Evolutionary conservation across 2,888 invertebrate species (phyloP), one percentile per base, ranked within the genome.

Genomic region (Trypoxylon attenuatum): DNA sequence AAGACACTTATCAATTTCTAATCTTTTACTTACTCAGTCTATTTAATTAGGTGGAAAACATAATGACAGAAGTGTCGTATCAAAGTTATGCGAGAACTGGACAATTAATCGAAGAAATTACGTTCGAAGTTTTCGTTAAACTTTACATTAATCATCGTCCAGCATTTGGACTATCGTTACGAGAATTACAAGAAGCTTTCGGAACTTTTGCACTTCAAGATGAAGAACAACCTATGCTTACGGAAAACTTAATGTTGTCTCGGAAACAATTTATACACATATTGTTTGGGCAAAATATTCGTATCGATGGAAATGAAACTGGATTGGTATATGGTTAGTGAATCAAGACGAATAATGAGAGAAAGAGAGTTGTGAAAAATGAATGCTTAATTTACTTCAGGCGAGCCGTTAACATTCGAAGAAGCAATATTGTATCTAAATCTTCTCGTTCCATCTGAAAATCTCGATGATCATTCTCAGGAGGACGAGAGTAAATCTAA

Each of bases 81-180:
- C 88, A 88, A 70, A 75, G 90, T 84, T 88, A 89, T 85, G 85
- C 89, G 45, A 79, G 86, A 72, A 84, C 89, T 76, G 83, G 88
- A 2, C 71, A 86, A 39, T 82, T 85, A 57, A 86, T 87, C 1
- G 85, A 89, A 0, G 89, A 91, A 69, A 89, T 94, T 19, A 90
- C 90, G 54, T 92, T 94, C 73, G 90, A 90, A 18, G 91, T 92
- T 65, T 91, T 92, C 67, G 90, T 93, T 0, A 90, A 89, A 78
- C 83, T 92, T 13, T 93, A 91, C 76, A 79, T 92, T 45, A 93
- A 93, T 82, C 92, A 93, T 79, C 89, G 91, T 67, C 92, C 92
- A 0, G 90, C 89, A 0, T 88, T 90, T 73, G 90, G 91, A 0
- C 88, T 91, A 66, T 88, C 85, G 15, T 82, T 85, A 58, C 82